Percentiles rank a stretch among this genome's conserved stretches.
These are phyloP conservation scores for Xenopus laevis DNA, from an alignment of 2,113 vertebrate genomes.

Conservation along the genomic window DNA sequence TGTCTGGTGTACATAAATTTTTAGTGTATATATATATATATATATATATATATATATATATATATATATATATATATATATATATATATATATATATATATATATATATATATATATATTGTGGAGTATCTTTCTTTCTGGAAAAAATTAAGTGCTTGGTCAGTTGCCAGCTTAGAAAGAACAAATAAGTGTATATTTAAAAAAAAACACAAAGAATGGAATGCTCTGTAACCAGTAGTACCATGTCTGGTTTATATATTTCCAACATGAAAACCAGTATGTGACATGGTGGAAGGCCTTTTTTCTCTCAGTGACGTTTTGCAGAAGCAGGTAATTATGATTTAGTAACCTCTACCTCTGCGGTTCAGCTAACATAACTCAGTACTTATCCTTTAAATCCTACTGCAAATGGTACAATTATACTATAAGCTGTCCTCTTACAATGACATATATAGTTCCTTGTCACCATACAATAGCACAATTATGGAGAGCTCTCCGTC, in stretches of 20 bases:
- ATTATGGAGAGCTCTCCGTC: constrained; percentile 5
- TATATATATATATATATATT: no score
- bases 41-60: no score
- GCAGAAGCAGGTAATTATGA: constrained; percentile 39
- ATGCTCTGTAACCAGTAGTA: not conserved
- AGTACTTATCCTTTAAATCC: constrained; percentile 40
- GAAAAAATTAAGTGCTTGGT: not conserved
- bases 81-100: no score
- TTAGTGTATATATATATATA: no score
- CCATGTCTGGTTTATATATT: not conserved
- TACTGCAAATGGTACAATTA: constrained; percentile 42
- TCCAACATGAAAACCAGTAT: not conserved
- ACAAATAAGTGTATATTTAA: not conserved
- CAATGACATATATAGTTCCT: constrained; percentile 39
- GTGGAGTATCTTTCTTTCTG: no score
- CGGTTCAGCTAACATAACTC: constrained; percentile 36
- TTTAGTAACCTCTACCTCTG: constrained; percentile 40
- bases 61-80: no score
- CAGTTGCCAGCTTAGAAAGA: not conserved
- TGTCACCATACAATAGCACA: constrained; percentile 24
- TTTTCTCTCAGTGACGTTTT: constrained; percentile 24
- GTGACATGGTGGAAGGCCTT: constrained; percentile 18
- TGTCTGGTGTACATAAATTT: no score
- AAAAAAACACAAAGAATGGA: not conserved
- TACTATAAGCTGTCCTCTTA: constrained; percentile 46